Evolutionary conservation across 2,797 vertebrate genomes (phyloP), one percentile per base, ranked within the genome.

Genomic region (Otus scops): DNA sequence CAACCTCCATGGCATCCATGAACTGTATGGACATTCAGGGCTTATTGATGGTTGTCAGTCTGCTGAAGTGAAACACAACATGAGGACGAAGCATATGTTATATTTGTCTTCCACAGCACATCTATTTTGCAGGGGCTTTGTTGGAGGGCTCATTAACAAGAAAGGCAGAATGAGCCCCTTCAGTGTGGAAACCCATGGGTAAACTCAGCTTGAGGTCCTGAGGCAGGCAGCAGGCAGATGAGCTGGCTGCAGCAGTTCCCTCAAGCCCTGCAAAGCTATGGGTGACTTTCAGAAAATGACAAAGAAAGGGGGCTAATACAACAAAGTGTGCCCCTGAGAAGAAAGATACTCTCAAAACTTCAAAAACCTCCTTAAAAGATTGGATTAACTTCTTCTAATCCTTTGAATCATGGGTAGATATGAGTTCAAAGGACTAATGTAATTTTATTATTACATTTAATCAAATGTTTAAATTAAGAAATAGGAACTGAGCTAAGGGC

Each of bases 361-460:
- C 88, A 94, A 95, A 92, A 87, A 79, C 21, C 16, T 87, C 53
- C 67, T 85, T 89, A 67, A 91, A 93, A 92, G 59, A 96, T 88
- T 87, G 70, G 85, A 86, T 96, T 87, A 89, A 73, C 64, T 86
- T 81, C 48, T 56, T 94, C 79, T 89, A 94, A 93, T 63, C 89
- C 75, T 75, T 83, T 94, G 65, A 92, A 89, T 71, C 79, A 92
- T 32, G 76, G 51, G 34, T 50, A 92, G 95, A 93, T 94, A 70
- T 4, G 77, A 91, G 93, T 97, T 95, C 94, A 96, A 97, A 97
- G 75, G 75, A 89, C 74, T 96, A 93, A 88, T 89, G 80, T 90
- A 95, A 95, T 97, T 96, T 92, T 93, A 78, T 96, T 97, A 91
- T 94, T 92, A 77, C 71, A 88, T 90, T 93, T 92, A 97, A 97